These are phyloP conservation scores for Meandrina meandrites DNA, from an alignment of 92 coral and sea anemone species.

Conservation along the genomic window DNA sequence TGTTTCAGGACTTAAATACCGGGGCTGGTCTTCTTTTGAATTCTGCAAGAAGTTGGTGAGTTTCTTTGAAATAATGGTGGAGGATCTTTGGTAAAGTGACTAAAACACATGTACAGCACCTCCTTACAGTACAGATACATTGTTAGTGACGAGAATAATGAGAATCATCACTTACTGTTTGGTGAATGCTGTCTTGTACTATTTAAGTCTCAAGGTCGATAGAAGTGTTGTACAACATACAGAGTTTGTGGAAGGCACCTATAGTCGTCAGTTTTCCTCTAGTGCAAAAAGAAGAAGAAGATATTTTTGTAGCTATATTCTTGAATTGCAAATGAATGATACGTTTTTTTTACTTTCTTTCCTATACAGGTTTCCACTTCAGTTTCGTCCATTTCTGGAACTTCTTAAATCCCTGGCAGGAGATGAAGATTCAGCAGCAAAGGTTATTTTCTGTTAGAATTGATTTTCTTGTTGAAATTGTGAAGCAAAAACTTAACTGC, in stretches of 20 bases:
- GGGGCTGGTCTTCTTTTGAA: conserved; percentile 89
- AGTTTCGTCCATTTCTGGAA: conserved; percentile 71
- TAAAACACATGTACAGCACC: background rate
- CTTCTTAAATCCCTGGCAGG: conserved; percentile 77
- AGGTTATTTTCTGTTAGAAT: conserved; percentile 45
- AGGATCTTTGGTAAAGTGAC: background rate
- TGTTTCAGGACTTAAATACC: conserved; percentile 66
- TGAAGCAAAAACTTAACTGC: background rate
- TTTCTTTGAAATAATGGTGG: background rate
- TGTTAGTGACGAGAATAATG: too few species aligned
- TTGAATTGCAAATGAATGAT: background rate
- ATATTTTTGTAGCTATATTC: background rate
- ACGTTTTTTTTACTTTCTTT: background rate
- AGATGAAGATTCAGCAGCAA: conserved; percentile 76
- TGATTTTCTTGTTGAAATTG: background rate
- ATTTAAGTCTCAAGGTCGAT: too few species aligned
- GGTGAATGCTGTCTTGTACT: too few species aligned
- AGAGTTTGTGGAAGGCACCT: too few species aligned
- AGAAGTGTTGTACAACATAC: too few species aligned
- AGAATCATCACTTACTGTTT: too few species aligned
- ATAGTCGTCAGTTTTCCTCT: too few species aligned
- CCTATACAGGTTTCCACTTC: conserved; percentile 79
- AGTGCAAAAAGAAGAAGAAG: too few species aligned
- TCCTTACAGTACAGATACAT: too few species aligned
- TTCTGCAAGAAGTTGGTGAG: conserved; percentile 65